phyloP scores from a whole-genome alignment of 2,888 invertebrate species.

The Bellardia pandia region DNA sequence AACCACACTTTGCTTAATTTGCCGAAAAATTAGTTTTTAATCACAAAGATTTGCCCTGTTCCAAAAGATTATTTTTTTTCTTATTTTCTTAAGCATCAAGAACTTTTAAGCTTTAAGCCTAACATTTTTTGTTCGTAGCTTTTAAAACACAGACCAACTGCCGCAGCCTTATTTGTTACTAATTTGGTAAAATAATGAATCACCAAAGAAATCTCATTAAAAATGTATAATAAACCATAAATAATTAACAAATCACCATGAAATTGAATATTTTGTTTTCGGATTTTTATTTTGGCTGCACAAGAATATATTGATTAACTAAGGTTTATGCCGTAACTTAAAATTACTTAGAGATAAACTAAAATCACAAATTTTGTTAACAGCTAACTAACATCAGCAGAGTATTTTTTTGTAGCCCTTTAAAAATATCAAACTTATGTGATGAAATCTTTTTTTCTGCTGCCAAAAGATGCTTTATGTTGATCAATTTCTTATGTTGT shows the following conservation, averaged over 20 bases:
- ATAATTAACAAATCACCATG: constrained; percentile 72
- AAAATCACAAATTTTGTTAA: constrained; percentile 27
- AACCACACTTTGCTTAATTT: not conserved
- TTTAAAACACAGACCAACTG: no score
- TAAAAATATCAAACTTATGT: constrained; percentile 2
- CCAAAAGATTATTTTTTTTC: constrained; percentile 18
- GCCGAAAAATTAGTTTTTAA: constrained; percentile 29
- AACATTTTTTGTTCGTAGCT: constrained; percentile 5
- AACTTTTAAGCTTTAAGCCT: constrained; percentile 53
- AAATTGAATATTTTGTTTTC: constrained; percentile 64
- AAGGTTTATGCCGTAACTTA: not conserved
- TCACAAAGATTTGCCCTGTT: constrained; percentile 13
- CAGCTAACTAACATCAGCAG: not conserved
- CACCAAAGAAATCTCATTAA: constrained; percentile 67
- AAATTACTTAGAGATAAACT: constrained; percentile 17
- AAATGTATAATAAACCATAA: constrained; percentile 67
- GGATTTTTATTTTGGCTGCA: constrained; percentile 36
- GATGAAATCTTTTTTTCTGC: not conserved
- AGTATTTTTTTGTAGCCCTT: not conserved
- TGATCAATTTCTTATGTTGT: not conserved
- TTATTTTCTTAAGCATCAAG: constrained; percentile 20
- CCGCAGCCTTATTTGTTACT: constrained; percentile 14
- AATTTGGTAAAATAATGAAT: constrained; percentile 36
- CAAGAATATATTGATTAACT: not conserved
- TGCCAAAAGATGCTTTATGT: not conserved